phyloP scores from a whole-genome alignment of 1,140 invertebrate genomes.

The Drosophila bocki region DNA sequence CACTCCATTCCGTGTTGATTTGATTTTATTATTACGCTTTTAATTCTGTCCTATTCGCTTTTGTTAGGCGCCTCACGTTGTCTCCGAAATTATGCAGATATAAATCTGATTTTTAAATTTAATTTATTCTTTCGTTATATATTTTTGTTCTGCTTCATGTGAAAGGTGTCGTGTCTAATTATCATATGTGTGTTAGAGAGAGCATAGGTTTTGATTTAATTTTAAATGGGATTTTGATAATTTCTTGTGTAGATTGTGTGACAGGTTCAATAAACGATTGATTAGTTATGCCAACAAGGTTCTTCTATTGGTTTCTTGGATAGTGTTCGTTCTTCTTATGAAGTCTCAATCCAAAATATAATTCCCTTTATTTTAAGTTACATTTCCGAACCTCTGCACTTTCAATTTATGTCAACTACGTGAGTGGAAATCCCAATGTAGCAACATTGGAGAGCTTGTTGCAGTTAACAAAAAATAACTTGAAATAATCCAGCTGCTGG shows the following conservation, averaged over 20 bases:
- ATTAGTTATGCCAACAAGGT: constrained; percentile 5
- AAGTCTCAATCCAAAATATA: constrained; percentile 4
- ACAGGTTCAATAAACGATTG: constrained; percentile 25
- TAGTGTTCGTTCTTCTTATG: neutral
- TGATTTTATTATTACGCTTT: constrained; percentile 52
- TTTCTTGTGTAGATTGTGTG: neutral
- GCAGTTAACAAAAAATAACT: constrained; percentile 43
- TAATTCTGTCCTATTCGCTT: constrained; percentile 25
- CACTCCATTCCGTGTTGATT: constrained; percentile 42
- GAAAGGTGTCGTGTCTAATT: constrained; percentile 56
- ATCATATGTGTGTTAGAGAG: constrained; percentile 22
- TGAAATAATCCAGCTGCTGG: constrained; percentile 26
- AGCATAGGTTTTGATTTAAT: constrained; percentile 6
- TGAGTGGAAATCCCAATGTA: constrained; percentile 28
- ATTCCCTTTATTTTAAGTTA: constrained; percentile 4
- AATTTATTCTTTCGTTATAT: constrained; percentile 53
- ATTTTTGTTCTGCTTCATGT: constrained; percentile 18
- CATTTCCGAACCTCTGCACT: constrained; percentile 24
- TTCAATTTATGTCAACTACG: constrained; percentile 51
- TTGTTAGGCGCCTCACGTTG: constrained; percentile 58
- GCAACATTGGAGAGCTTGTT: constrained; percentile 9
- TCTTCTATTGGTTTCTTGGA: neutral
- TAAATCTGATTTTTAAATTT: constrained; percentile 60
- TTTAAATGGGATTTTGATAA: constrained; percentile 1
- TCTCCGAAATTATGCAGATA: constrained; percentile 67